Conservation (phyloP, 2,888 invertebrate genomes). For the Holacanthella duospinosa region DNA sequence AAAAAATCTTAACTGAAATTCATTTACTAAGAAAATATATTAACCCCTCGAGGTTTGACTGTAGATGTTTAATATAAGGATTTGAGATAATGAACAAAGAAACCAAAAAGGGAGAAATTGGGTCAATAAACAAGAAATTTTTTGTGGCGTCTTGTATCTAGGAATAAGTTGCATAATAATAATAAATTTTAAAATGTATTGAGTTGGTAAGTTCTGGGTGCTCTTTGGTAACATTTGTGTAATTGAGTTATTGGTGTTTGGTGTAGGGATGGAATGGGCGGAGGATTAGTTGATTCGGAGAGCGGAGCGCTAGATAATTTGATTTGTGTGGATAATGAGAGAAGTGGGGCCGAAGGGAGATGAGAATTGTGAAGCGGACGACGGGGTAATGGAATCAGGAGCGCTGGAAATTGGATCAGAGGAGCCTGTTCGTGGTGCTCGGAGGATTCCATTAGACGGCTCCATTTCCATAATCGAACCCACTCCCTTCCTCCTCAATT, state of each 20-base stretch:
- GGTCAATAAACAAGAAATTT: too few species aligned
- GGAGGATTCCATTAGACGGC: constrained; percentile 1
- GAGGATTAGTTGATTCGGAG: not conserved
- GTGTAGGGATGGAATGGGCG: not conserved
- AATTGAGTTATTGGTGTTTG: constrained; percentile 1
- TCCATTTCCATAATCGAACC: constrained; percentile 3
- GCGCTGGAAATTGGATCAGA: not conserved
- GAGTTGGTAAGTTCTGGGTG: too few species aligned
- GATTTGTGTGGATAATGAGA: constrained; percentile 2
- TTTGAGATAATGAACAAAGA: too few species aligned
- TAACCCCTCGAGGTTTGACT: too few species aligned
- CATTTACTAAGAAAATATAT: too few species aligned
- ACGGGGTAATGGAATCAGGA: not conserved
- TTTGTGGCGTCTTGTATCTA: too few species aligned
- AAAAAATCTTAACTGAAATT: too few species aligned
- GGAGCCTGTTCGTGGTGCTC: not conserved
- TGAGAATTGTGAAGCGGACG: not conserved
- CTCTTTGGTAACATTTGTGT: constrained; percentile 1
- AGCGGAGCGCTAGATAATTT: not conserved
- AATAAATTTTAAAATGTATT: too few species aligned
- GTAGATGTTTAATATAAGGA: too few species aligned
- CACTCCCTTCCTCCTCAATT: constrained; percentile 4
- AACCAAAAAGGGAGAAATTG: too few species aligned
- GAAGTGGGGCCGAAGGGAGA: not conserved
- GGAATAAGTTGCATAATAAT: too few species aligned